Evolutionary conservation across 2,113 vertebrate species (phyloP).

Genomic region (Corythaeola cristata): DNA sequence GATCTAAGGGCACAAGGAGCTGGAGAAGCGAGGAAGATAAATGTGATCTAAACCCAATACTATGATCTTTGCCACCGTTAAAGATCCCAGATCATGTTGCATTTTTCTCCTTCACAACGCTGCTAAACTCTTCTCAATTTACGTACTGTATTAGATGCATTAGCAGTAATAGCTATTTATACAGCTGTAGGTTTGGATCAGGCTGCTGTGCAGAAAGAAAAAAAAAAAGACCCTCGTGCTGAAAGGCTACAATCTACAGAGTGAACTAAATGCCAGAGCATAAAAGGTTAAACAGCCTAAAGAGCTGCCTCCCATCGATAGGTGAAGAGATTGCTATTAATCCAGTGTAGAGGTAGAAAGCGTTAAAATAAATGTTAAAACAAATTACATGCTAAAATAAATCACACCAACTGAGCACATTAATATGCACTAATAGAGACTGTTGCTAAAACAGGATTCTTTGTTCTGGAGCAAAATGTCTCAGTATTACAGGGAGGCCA

Average conservation of each 20-base stretch:
- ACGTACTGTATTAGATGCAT: neutral
- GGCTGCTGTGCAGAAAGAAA: neutral
- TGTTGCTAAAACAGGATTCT: conserved; percentile 48
- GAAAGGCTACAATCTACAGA: neutral
- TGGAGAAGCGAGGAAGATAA: neutral
- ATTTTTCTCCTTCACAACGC: neutral
- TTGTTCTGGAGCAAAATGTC: conserved; percentile 50
- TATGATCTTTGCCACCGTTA: neutral
- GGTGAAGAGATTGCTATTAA: neutral
- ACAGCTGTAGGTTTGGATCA: neutral
- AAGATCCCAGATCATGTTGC: neutral
- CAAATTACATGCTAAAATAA: conserved; percentile 36
- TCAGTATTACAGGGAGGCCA: conserved; percentile 21
- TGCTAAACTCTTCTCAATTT: neutral
- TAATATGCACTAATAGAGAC: conserved; percentile 34
- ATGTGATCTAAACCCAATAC: neutral
- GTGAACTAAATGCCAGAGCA: neutral
- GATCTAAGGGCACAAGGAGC: neutral
- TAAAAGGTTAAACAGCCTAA: conserved; percentile 7
- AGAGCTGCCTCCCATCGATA: neutral
- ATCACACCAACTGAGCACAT: conserved; percentile 18
- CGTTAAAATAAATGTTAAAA: conserved; percentile 32
- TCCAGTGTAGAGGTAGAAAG: conserved; percentile 7
- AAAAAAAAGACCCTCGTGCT: neutral
- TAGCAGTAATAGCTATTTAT: conserved; percentile 9